phyloP scores from a whole-genome alignment of 2,797 vertebrate species.

The Micropoecilia bifurca region DNA sequence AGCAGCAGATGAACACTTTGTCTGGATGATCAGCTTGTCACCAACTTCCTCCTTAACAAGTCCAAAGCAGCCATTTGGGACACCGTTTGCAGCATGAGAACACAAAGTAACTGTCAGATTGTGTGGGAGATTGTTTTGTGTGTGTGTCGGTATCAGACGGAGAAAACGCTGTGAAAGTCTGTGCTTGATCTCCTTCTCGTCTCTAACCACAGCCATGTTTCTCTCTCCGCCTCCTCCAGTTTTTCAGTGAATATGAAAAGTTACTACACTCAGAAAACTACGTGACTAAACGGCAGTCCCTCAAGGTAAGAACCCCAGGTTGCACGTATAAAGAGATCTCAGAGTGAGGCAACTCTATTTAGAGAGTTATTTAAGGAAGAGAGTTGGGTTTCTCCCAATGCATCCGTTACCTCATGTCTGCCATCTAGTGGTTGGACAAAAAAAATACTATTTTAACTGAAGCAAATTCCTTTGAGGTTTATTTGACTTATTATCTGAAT shows the following conservation, averaged over 20 bases:
- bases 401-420: constrained; percentile 9
- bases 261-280: constrained; percentile 98
- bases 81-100: constrained; percentile 26
- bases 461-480: background rate
- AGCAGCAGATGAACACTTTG: background rate
- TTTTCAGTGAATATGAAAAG: constrained; percentile 98
- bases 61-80: constrained; percentile 32
- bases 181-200: background rate
- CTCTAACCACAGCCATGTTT: background rate
- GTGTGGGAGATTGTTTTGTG: constrained; percentile 31
- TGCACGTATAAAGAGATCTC: constrained; percentile 29
- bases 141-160: constrained; percentile 34
- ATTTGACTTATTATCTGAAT: background rate
- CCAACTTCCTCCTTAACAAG: constrained; percentile 8
- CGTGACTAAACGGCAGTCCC: constrained; percentile 96
- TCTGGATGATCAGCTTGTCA: constrained; percentile 13
- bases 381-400: constrained; percentile 54
- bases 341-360: constrained; percentile 23
- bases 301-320: constrained; percentile 86
- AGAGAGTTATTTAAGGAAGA: constrained; percentile 53
- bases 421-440: constrained; percentile 60
- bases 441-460: background rate
- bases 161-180: constrained; percentile 28
- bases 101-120: constrained; percentile 47
- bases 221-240: constrained; percentile 72